These are phyloP conservation scores for Willowsia nigromaculata DNA, from an alignment of 2,888 invertebrate genomes.

Conservation along the genomic window DNA sequence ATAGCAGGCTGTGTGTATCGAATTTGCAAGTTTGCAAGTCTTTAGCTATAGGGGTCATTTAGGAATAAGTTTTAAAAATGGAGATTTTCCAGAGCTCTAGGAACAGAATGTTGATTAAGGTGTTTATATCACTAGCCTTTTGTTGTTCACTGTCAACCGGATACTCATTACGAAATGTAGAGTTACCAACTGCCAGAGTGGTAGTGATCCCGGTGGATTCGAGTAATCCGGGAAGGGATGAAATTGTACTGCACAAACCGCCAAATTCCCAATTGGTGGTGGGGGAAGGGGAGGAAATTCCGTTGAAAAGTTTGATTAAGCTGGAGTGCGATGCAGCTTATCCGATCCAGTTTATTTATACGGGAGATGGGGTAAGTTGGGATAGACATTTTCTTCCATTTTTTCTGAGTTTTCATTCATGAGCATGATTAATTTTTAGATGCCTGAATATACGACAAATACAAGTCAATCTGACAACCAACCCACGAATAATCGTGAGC, in stretches of 20 bases:
- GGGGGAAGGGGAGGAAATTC: constrained; percentile 75
- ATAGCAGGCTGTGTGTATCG: too few species aligned
- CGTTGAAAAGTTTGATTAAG: constrained; percentile 57
- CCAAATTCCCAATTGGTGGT: constrained; percentile 74
- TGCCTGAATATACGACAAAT: constrained; percentile 75
- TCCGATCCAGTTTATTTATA: constrained; percentile 75
- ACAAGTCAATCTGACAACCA: constrained; percentile 56
- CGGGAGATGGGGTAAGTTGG: constrained; percentile 65
- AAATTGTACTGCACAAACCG: constrained; percentile 71
- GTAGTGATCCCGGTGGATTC: constrained; percentile 31
- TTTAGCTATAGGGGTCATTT: too few species aligned
- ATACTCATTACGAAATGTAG: constrained; percentile 43
- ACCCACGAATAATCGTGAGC: not conserved
- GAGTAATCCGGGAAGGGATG: constrained; percentile 5
- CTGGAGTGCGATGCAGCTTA: constrained; percentile 74
- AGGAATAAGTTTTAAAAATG: not conserved
- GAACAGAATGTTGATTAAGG: not conserved
- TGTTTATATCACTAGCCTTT: not conserved
- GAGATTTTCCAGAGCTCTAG: not conserved
- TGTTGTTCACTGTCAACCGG: constrained; percentile 25
- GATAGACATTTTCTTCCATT: not conserved
- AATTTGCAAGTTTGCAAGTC: too few species aligned
- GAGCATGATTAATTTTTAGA: constrained; percentile 4
- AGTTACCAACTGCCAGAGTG: constrained; percentile 37
- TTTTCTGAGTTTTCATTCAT: not conserved